These are phyloP conservation scores for Schmidtea mediterranea DNA, from an alignment of 1,140 invertebrate genomes.

Conservation along the genomic window DNA sequence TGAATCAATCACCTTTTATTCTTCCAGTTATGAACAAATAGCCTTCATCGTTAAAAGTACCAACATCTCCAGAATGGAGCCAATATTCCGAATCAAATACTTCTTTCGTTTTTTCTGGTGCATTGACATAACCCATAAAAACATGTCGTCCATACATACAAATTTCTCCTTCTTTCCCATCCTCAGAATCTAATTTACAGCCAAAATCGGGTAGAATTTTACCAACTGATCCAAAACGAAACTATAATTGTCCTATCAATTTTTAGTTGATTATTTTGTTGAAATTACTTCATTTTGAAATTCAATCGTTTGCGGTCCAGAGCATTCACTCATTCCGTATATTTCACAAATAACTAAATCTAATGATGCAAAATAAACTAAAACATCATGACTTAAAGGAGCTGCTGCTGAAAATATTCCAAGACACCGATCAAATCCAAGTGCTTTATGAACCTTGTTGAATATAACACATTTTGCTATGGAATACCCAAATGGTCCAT, in stretches of 20 bases:
- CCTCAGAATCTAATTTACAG: too few relatives aligned
- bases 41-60: too few relatives aligned
- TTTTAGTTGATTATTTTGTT: too few relatives aligned
- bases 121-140: too few relatives aligned
- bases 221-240: too few relatives aligned
- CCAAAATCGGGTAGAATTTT: too few relatives aligned
- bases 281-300: constrained; percentile 5
- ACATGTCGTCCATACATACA: background rate
- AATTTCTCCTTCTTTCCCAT: background rate
- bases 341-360: constrained; percentile 40
- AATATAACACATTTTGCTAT: constrained; percentile 42
- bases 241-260: too few relatives aligned
- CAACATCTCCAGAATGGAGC: too few relatives aligned
- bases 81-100: too few relatives aligned
- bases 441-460: constrained; percentile 38
- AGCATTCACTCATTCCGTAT: constrained; percentile 43
- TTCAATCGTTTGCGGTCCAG: constrained; percentile 29
- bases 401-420: constrained; percentile 43
- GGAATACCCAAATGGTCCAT: constrained; percentile 27
- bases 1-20: too few relatives aligned
- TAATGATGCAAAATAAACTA: constrained; percentile 50
- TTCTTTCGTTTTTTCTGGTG: too few relatives aligned
- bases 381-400: constrained; percentile 43
- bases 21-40: too few relatives aligned
- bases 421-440: constrained; percentile 43